Percentiles rank a stretch among this genome's conserved stretches.
These are phyloP conservation scores for Pyrocoelia pectoralis DNA, from an alignment of 2,888 invertebrate genomes.

Conservation along the genomic window DNA sequence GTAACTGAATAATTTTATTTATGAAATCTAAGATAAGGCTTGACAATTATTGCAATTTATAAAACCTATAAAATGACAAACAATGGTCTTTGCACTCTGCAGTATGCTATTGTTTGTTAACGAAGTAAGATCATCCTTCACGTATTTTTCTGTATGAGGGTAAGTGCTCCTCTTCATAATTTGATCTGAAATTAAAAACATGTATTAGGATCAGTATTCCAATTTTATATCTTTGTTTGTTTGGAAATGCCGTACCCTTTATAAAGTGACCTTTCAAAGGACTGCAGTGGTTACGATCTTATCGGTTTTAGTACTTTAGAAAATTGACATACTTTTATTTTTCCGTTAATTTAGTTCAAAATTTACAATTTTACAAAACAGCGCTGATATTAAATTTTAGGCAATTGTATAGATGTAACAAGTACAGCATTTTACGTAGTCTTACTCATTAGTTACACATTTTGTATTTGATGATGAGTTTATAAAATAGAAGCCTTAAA, in stretches of 20 bases:
- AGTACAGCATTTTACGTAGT: too few relatives aligned
- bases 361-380: constrained; percentile 15
- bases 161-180: constrained; percentile 13
- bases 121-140: constrained; percentile 26
- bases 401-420: too few relatives aligned
- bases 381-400: too few relatives aligned
- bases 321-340: constrained; percentile 17
- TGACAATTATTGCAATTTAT: constrained; percentile 40
- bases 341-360: background rate
- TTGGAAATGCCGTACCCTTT: constrained; percentile 13
- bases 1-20: constrained; percentile 44
- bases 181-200: background rate
- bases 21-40: constrained; percentile 44
- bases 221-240: background rate
- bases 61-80: constrained; percentile 42
- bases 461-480: too few relatives aligned
- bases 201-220: background rate
- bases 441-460: too few relatives aligned
- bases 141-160: constrained; percentile 18
- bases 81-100: constrained; percentile 34
- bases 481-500: too few relatives aligned
- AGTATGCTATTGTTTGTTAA: constrained; percentile 36
- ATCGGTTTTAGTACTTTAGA: constrained; percentile 31
- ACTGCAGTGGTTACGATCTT: constrained; percentile 17
- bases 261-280: constrained; percentile 23